Evolutionary conservation across 2,113 vertebrate species (phyloP), one percentile per base, ranked within the genome.

Genomic region (Nematolebias whitei): DNA sequence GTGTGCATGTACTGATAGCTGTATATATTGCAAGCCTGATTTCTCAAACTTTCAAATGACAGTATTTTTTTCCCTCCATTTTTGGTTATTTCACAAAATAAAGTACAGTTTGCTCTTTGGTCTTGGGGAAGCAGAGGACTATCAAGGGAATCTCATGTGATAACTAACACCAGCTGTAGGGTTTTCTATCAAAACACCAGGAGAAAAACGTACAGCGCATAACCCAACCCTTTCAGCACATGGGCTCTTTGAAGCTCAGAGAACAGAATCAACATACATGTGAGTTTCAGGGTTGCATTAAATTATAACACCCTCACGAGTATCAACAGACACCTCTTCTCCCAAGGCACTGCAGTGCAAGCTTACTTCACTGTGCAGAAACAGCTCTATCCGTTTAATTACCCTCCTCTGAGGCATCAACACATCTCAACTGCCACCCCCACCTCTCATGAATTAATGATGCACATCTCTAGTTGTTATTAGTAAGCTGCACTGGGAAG

Each of bases 381-480:
- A 87, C 80, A 72, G 74, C 79, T 86, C 79, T 85, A 86, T 86
- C 84, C 71, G 84, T 88, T 88, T 89, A 90, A 91, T 91, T 89
- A 87, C 83, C 74, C 74, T 87, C 83, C 84, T 88, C 82, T 80
- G 82, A 87, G 87, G 85, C 83, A 53, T 78, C 78, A 72, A 67
- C 78, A 70, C 81, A 76, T 85, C 83, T 84, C 80, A 78, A 47
- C 82, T 81, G 79, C 88, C 80, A 69, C 78, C 74, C 74, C 79
- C 80, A 77, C 64, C 66, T 54, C 84, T 87, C 86, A 87, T 90
- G 86, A 90, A 90, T 91, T 89, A 87, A 90, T 89, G 85, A 90
- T 87, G 74, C 63, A 55, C 71, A 84, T 83, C 77, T 82, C 82
- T 80, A 53, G 78, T 77, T 84, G 80, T 89, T 89, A 85, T 88